Percentiles rank a stretch among this genome's conserved stretches.
Conservation (phyloP, 35 echinoderm and acorn worm genomes). For the Ophioderma brevispina region DNA sequence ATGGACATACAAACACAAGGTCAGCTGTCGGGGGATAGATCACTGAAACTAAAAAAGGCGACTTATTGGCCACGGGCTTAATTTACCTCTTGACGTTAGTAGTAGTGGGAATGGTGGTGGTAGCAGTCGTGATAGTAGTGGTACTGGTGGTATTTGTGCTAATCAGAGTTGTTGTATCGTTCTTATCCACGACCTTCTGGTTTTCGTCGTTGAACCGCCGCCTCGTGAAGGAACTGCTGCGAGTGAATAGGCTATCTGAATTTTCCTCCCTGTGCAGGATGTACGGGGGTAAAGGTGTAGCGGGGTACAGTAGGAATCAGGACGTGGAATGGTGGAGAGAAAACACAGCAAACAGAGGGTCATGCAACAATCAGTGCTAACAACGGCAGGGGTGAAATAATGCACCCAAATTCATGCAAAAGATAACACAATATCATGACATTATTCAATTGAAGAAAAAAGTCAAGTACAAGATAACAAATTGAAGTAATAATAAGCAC, state of each 20-base stretch:
- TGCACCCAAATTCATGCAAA: too few species aligned
- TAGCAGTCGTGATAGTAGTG: constrained; percentile 33
- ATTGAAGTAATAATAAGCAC: too few species aligned
- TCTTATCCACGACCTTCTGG: constrained; percentile 7
- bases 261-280: constrained; percentile 44
- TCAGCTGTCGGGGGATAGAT: too few species aligned
- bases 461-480: too few species aligned
- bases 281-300: constrained; percentile 12
- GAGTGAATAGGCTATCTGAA: constrained; percentile 17
- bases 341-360: constrained; percentile 29
- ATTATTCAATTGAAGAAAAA: too few species aligned
- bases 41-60: too few species aligned
- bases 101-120: constrained; percentile 55
- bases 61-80: too few species aligned
- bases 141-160: constrained; percentile 54
- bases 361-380: neutral
- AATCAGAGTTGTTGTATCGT: neutral
- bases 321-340: constrained; percentile 18
- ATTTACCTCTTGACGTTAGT: constrained; percentile 45
- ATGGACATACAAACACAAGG: too few species aligned
- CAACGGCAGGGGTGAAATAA: neutral
- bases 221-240: constrained; percentile 33
- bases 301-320: neutral
- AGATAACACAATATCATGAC: too few species aligned
- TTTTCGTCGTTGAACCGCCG: constrained; percentile 61